Conservation (phyloP, 2,888 invertebrate genomes). For the Tetranychus piercei region DNA sequence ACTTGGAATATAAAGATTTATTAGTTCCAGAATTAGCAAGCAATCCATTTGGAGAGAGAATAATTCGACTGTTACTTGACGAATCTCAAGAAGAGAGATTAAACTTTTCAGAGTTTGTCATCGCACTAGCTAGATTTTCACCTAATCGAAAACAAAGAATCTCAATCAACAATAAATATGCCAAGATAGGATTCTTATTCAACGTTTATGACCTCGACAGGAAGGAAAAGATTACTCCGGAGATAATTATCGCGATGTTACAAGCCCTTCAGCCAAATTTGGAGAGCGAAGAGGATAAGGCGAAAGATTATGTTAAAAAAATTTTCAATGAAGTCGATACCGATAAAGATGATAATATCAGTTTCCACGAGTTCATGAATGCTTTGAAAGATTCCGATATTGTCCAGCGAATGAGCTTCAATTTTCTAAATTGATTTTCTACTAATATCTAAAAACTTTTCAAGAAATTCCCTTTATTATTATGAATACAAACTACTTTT, state of each 20-base stretch:
- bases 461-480: no score
- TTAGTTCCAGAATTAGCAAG: background rate
- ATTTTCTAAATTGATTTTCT: background rate
- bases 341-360: background rate
- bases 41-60: background rate
- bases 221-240: background rate
- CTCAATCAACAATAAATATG: background rate
- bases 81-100: background rate
- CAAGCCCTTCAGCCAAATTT: background rate
- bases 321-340: constrained; percentile 3
- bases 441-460: no score
- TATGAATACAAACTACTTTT: no score
- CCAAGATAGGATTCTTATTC: background rate
- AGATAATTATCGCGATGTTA: background rate
- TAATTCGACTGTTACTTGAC: background rate
- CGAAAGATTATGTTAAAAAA: background rate
- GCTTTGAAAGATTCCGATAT: background rate
- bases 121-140: background rate
- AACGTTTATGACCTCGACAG: background rate
- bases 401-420: background rate
- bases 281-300: background rate
- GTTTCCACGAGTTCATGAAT: background rate
- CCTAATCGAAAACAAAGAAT: background rate
- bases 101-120: background rate
- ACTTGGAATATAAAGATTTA: background rate